phyloP scores from a whole-genome alignment of 2,888 invertebrate genomes.

The Dryocosmus kuriphilus region DNA sequence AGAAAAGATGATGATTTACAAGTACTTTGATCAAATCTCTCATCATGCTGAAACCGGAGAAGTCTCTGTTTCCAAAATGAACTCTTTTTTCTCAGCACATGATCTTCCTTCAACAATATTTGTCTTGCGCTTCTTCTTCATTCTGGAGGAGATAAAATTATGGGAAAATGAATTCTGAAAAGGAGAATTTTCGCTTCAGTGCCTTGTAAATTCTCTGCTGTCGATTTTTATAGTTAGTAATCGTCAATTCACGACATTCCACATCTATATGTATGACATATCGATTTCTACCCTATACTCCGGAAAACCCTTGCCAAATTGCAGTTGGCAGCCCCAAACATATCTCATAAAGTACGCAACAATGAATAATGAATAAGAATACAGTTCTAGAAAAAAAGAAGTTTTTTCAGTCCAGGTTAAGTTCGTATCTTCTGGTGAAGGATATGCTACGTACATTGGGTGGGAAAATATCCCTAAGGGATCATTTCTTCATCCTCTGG shows the following conservation, averaged over 20 bases:
- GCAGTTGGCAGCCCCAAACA: slow-evolving; percentile 26
- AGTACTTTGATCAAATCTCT: slow-evolving; percentile 8
- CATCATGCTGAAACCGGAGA: background rate
- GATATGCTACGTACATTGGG: background rate
- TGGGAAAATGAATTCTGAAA: background rate
- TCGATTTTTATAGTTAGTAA: slow-evolving; percentile 20
- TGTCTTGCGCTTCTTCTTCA: background rate
- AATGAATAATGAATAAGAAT: slow-evolving; percentile 31
- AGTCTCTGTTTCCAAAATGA: background rate
- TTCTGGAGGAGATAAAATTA: background rate
- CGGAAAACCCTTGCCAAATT: slow-evolving; percentile 35
- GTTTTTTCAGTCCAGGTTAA: background rate
- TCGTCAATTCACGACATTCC: slow-evolving; percentile 4
- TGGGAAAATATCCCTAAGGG: slow-evolving; percentile 15
- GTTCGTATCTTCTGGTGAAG: background rate
- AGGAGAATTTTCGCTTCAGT: background rate
- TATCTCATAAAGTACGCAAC: slow-evolving; percentile 34
- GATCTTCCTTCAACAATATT: background rate
- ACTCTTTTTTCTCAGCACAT: background rate
- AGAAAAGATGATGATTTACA: slow-evolving; percentile 14
- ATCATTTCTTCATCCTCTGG: background rate
- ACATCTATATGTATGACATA: slow-evolving; percentile 14
- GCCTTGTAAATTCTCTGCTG: background rate
- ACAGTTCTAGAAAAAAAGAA: slow-evolving; percentile 16
- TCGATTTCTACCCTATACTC: slow-evolving; percentile 23